Evolutionary conservation across 2,888 invertebrate genomes (phyloP), one percentile per base, ranked within the genome.

Genomic region (Synanthedon tipuliformis): DNA sequence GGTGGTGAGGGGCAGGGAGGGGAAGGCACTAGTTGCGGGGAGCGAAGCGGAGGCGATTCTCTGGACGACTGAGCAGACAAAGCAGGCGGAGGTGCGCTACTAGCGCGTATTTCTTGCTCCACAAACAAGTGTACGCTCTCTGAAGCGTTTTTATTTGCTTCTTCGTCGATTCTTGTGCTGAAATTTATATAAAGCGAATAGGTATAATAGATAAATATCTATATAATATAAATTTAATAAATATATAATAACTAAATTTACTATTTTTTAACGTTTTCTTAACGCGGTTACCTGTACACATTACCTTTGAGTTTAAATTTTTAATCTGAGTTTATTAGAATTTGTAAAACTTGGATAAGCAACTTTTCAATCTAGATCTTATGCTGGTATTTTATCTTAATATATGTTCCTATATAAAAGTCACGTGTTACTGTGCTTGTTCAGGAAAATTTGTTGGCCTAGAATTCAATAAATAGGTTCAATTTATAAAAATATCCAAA

Each of bases 111-210:
- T 48, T 74, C 75, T 52, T 58, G 68, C 51, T 77, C 80, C 51
- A 72, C 71, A 13, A 66, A 66, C 52, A 74, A 66, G 56, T 65
- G 79, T 48, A 62, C 75, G 68, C 58, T 79, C 73, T 63, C 88
- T 48, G 64, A 63, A 61, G 57, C 64, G 62, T 61, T 79, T 73
- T 72, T 79, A 69, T 48, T 79, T 65, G 63, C 64, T 63, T 67
- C 77, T 61, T 65, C 66, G 12, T 64, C 64, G 53, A 61, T 66
- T 52, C 55, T 55, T 58, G 45, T 45, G 12, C 45, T 45, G 15
- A n/a, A 45, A 13, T 13, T 45, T 12, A 45, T 45, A 41, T 13
- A 41, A 11, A 3, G 12, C 13, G 12, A 2, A 41, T n/a, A 41
- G n/a, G n/a, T n/a, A n/a, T n/a, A n/a, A n/a, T n/a, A n/a, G n/a